phyloP scores from a whole-genome alignment of 2,797 vertebrate genomes.

The Gobionotothen gibberifrons region DNA sequence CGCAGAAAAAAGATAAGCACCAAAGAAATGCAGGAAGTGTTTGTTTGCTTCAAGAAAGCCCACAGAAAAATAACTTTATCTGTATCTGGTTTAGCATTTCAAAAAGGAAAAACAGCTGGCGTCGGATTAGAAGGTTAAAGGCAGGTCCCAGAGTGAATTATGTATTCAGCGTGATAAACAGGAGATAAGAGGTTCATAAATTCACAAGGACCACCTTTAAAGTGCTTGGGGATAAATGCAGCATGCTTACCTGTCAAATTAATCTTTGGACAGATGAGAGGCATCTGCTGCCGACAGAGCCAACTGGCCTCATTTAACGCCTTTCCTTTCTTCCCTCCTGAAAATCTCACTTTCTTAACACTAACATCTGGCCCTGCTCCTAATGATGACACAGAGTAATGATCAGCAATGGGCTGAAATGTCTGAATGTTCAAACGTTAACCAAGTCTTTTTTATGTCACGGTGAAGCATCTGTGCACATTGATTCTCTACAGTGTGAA shows the following conservation, averaged over 20 bases:
- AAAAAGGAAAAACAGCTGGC: slow-evolving; percentile 47
- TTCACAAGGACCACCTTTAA: slow-evolving; percentile 61
- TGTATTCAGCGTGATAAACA: slow-evolving; percentile 64
- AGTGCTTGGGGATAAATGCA: slow-evolving; percentile 44
- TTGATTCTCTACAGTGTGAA: slow-evolving; percentile 40
- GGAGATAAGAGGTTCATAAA: slow-evolving; percentile 67
- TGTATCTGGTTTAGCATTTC: slow-evolving; percentile 29
- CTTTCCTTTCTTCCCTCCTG: slow-evolving; percentile 24
- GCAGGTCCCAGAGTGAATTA: slow-evolving; percentile 61
- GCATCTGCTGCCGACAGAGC: slow-evolving; percentile 59
- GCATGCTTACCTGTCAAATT: slow-evolving; percentile 66
- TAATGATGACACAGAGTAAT: slow-evolving; percentile 35
- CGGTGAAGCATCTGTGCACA: slow-evolving; percentile 49
- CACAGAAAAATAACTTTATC: slow-evolving; percentile 34
- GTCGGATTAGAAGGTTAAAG: slow-evolving; percentile 50
- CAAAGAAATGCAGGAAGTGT: slow-evolving; percentile 43
- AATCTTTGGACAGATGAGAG: slow-evolving; percentile 60
- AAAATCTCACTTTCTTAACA: slow-evolving; percentile 45
- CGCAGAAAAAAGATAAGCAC: slow-evolving; percentile 32
- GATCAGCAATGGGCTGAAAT: slow-evolving; percentile 43
- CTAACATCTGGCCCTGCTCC: slow-evolving; percentile 62
- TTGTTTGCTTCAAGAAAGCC: slow-evolving; percentile 53
- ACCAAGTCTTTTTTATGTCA: slow-evolving; percentile 36
- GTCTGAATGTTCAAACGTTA: slow-evolving; percentile 57
- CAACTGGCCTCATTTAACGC: slow-evolving; percentile 37